phyloP scores from a whole-genome alignment of 2,113 vertebrate species.

The Podiceps cristatus region DNA sequence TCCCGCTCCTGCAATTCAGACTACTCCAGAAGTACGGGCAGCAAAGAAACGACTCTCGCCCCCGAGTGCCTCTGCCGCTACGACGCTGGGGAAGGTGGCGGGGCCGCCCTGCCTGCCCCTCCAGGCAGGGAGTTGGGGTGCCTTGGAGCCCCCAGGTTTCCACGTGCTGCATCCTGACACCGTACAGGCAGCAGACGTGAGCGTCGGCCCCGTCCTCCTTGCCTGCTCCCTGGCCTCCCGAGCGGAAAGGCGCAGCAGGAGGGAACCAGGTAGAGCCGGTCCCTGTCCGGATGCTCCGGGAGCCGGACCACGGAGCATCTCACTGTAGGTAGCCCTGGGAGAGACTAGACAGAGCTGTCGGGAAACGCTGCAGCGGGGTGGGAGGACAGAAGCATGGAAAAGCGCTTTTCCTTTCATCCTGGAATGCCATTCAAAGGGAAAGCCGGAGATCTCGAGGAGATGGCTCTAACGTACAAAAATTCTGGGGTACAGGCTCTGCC shows the following conservation, averaged over 20 bases:
- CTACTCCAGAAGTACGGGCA: not conserved
- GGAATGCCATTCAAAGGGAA: not conserved
- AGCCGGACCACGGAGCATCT: not conserved
- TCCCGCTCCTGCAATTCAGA: not conserved
- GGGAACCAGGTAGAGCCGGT: not conserved
- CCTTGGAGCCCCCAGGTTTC: not conserved
- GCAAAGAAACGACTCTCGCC: not conserved
- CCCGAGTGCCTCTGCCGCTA: not conserved
- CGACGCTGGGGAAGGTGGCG: not conserved
- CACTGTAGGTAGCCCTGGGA: not conserved
- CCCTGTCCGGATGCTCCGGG: too few relatives aligned
- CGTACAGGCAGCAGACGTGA: accelerated
- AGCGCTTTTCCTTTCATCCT: not conserved
- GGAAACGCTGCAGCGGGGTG: not conserved
- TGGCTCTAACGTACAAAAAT: not conserved
- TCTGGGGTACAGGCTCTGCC: not conserved
- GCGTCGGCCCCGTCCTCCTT: not conserved
- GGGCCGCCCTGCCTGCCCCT: not conserved
- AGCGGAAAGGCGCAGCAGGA: not conserved
- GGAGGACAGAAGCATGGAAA: not conserved
- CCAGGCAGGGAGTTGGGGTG: not conserved
- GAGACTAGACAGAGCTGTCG: not conserved
- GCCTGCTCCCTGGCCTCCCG: not conserved
- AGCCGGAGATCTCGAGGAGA: not conserved
- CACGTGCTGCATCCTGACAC: not conserved